A percentile compares a stretch with the other conserved stretches of the same genome.
Conservation (phyloP, 2,113 vertebrate species). For the Tachysurus vachellii region DNA sequence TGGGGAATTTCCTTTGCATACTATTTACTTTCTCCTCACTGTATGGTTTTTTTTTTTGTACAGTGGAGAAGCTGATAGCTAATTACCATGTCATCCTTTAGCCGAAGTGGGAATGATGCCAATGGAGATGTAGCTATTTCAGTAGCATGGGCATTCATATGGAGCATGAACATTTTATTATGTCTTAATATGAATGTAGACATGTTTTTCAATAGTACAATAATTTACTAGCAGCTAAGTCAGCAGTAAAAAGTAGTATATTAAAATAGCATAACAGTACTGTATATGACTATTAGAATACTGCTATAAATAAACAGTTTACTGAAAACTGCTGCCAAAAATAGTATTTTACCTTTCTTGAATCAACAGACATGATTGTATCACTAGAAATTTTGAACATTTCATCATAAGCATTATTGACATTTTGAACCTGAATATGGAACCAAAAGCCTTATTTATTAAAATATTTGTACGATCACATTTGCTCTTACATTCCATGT, state of each 20-base stretch:
- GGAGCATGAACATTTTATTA: not conserved
- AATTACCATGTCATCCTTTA: slow-evolving; percentile 13
- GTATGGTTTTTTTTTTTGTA: not conserved
- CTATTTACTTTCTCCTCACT: not conserved
- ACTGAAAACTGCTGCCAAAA: not conserved
- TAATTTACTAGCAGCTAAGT: not conserved
- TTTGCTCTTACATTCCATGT: not conserved
- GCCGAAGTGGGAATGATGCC: not conserved
- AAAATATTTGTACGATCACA: not conserved
- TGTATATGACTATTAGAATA: not conserved
- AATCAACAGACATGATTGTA: not conserved
- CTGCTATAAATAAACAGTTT: not conserved
- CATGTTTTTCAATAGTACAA: not conserved
- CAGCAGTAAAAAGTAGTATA: not conserved
- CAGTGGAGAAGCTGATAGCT: slow-evolving; percentile 18
- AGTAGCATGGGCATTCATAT: not conserved
- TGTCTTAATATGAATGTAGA: not conserved
- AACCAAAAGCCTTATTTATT: not conserved
- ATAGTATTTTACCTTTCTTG: not conserved
- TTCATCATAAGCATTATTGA: not conserved
- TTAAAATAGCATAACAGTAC: not conserved
- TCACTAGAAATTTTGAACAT: not conserved
- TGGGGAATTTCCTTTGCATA: not conserved
- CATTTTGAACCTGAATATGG: not conserved
- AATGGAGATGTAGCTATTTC: slow-evolving; percentile 25